Evolutionary conservation across 2,888 invertebrate species (phyloP), one percentile per base, ranked within the genome.

Genomic region (Artemia sinica): DNA sequence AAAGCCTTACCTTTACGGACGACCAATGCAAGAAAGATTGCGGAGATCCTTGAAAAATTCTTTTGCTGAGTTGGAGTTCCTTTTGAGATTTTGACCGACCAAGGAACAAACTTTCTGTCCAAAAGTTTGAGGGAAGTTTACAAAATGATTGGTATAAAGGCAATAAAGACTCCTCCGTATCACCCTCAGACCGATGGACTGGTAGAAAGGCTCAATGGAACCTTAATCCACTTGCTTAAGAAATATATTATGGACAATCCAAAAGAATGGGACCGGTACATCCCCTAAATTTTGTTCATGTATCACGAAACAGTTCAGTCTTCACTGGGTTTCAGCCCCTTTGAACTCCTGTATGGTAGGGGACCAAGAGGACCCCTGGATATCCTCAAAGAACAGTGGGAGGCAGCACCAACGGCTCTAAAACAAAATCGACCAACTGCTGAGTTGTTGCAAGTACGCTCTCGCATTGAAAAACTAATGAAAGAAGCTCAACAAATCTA

Each of bases 381-480:
- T 58, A 14, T 58, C 58, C 13, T 58, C 58, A 58, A 58, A 8
- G 58, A 58, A 58, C n/a, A 58, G 14, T 58, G 58, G 58, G 58
- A 58, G 8, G 58, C 58, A n/a, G 8, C 0, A 58, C 8, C 58
- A 1, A 58, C 13, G 58, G 6, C 58, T 58, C 58, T n/a, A 14
- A 58, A 8, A 7, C 5, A n/a, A 28, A 28, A 28, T 28, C 1
- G 28, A 28, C 28, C 28, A 28, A 28, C 2, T 28, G 28, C 28
- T 28, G 28, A 28, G 4, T 4, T 28, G 28, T 4, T 28, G 28
- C 28, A 28, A 28, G 28, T 28, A 28, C 28, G 28, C 28, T 28
- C 28, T 28, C 28, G 28, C 28, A 4, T 28, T 28, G 28, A 28
- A 28, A 28, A 28, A 28, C 4, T 28, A 4, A 28, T 4, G 28